Percentiles rank a stretch among this genome's conserved stretches.
Conservation (phyloP, 2,888 invertebrate species). For the Lysandra coridon region DNA sequence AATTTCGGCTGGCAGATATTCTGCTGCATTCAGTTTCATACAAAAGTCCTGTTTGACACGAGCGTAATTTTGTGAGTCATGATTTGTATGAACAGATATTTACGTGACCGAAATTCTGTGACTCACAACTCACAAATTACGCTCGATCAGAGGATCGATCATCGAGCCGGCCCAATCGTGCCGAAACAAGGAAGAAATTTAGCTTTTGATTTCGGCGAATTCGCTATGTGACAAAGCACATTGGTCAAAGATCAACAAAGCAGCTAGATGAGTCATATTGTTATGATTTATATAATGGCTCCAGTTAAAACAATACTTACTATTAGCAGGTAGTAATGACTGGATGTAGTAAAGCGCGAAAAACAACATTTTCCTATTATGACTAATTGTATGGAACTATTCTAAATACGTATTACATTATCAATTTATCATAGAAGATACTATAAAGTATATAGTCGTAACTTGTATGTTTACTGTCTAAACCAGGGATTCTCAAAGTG, state of each 20-base stretch:
- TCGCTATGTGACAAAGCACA: neutral
- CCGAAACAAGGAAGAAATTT: neutral
- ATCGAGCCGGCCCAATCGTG: neutral
- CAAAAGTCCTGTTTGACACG: too few species aligned
- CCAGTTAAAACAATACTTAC: conserved; percentile 16
- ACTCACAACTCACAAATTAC: too few species aligned
- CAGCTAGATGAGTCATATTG: neutral
- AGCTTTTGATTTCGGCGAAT: neutral
- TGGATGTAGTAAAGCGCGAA: neutral
- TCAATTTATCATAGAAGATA: neutral
- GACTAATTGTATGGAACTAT: conserved; percentile 2
- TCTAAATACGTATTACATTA: neutral
- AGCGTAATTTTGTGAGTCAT: too few species aligned
- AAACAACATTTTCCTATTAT: conserved; percentile 28
- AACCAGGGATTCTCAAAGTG: neutral
- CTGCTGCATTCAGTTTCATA: too few species aligned
- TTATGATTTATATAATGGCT: conserved; percentile 12
- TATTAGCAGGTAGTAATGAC: conserved; percentile 17
- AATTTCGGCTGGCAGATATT: too few species aligned
- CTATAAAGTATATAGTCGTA: neutral
- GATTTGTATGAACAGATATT: too few species aligned
- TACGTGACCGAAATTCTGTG: too few species aligned
- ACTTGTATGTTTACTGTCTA: too few species aligned
- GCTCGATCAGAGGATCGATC: too few species aligned
- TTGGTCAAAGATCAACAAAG: conserved; percentile 4